Percentiles rank a stretch among this genome's conserved stretches.
Conservation (phyloP, 2,797 vertebrate genomes). For the Pagetopsis macropterus region DNA sequence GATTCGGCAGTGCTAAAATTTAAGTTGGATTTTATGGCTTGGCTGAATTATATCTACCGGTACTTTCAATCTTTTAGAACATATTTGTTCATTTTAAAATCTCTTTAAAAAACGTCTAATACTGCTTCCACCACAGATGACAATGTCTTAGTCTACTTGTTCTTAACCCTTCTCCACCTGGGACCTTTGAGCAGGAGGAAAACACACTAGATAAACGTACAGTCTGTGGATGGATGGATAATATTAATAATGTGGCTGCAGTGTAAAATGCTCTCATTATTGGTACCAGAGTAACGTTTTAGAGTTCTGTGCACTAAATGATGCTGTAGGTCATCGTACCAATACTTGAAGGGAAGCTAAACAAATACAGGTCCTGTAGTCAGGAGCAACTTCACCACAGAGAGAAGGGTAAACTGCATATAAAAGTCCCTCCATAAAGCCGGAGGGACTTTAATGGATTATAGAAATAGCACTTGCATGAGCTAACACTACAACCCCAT, state of each 20-base stretch:
- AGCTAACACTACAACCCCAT: slow-evolving; percentile 12
- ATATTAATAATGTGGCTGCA: slow-evolving; percentile 20
- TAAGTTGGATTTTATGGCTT: background rate
- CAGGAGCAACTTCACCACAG: slow-evolving; percentile 23
- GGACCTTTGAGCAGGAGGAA: slow-evolving; percentile 6
- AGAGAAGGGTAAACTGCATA: slow-evolving; percentile 32
- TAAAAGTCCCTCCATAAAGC: background rate
- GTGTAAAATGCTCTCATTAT: slow-evolving; percentile 12
- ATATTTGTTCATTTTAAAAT: slow-evolving; percentile 2
- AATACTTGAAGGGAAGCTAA: slow-evolving; percentile 11
- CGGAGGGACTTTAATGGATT: slow-evolving; percentile 9
- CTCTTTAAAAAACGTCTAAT: background rate
- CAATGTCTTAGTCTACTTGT: background rate
- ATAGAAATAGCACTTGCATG: slow-evolving; percentile 22
- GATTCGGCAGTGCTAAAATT: slow-evolving; percentile 33
- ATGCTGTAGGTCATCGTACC: slow-evolving; percentile 1
- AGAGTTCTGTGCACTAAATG: background rate
- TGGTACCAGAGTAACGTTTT: slow-evolving; percentile 7
- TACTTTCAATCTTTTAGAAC: background rate
- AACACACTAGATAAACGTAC: background rate
- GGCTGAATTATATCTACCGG: background rate
- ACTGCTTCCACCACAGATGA: background rate
- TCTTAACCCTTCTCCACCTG: slow-evolving; percentile 5
- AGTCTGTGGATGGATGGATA: slow-evolving; percentile 10
- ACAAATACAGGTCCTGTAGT: slow-evolving; percentile 4